Percentiles rank a stretch among this genome's conserved stretches.
Conservation (phyloP, 37 sponge, comb jelly and placozoan genomes). For the Diacarnus erythraeanus region DNA sequence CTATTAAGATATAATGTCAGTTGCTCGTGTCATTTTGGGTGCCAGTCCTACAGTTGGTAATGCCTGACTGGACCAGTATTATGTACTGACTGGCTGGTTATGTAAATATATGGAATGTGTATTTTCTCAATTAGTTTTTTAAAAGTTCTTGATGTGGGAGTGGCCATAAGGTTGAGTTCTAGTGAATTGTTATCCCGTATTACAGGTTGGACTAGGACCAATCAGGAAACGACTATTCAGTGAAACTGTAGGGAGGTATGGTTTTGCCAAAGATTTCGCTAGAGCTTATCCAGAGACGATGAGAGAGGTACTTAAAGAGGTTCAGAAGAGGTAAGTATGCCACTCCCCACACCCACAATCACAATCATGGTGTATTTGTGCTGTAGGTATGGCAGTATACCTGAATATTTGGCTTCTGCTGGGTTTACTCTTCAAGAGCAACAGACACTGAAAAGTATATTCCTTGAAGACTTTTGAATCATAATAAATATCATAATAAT, state of each 20-base stretch:
- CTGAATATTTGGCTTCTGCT: slow-evolving; percentile 62
- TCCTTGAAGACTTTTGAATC: slow-evolving; percentile 24
- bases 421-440: slow-evolving; percentile 78
- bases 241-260: slow-evolving; percentile 74
- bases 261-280: slow-evolving; percentile 70
- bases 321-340: slow-evolving; percentile 45
- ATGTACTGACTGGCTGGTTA: no score
- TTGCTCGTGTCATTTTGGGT: no score
- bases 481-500: not conserved
- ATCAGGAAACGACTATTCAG: slow-evolving; percentile 61
- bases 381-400: slow-evolving; percentile 67
- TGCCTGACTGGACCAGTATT: no score
- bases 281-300: slow-evolving; percentile 74
- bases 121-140: no score
- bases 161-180: no score
- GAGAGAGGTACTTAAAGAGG: slow-evolving; percentile 47
- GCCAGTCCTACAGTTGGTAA: no score
- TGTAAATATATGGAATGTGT: no score
- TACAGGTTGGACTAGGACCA: slow-evolving; percentile 72
- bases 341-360: not conserved
- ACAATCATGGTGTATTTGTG: not conserved
- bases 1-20: no score
- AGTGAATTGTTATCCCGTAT: not conserved
- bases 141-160: no score
- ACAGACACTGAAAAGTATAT: slow-evolving; percentile 43